Evolutionary conservation across 2,113 vertebrate genomes (phyloP), one percentile per base, ranked within the genome.

Genomic region (Eidolon helvum): DNA sequence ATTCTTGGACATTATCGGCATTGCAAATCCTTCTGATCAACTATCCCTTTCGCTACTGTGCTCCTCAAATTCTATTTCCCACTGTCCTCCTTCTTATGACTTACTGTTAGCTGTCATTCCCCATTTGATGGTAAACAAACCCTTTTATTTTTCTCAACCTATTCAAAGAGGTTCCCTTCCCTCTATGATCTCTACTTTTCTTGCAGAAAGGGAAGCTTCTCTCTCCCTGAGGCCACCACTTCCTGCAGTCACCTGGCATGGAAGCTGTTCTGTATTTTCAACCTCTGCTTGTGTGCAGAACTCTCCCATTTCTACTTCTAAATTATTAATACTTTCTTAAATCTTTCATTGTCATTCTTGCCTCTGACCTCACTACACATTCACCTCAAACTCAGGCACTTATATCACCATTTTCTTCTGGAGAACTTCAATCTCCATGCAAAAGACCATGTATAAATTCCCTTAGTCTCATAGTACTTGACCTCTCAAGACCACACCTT

Each of bases 331-430:
- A 57, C 26, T 63, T 45, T 50, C 43, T 4, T 53, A n/a, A 61
- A 68, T 12, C 38, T 26, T 28, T 92, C 43, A 2, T 22, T 79
- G 78, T 75, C 63, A 48, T 40, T n/a, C 85, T 85, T 14, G 57
- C 30, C 57, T 94, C 84, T 92, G 63, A 94, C 43, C 57, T 94
- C 66, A 92, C 63, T 66, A 40, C 72, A 92, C 30, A 50, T 40
- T 79, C 33, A 9, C 53, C 55, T 74, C 10, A 55, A 77, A 96
- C 63, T 48, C 16, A 4, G 55, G n/a, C 55, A 63, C 45, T 24
- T 45, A 11, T 9, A 68, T 45, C 53, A 66, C 2, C 15, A 16
- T 10, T 35, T 78, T n/a, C 35, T 83, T 26, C 59, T n/a, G 19
- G 45, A 85, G 45, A 26, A 66, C 68, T 85, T 77, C 1, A 9